These are phyloP conservation scores for Pegea sp. DNA, from an alignment of 23 tunicate species.

Conservation along the genomic window DNA sequence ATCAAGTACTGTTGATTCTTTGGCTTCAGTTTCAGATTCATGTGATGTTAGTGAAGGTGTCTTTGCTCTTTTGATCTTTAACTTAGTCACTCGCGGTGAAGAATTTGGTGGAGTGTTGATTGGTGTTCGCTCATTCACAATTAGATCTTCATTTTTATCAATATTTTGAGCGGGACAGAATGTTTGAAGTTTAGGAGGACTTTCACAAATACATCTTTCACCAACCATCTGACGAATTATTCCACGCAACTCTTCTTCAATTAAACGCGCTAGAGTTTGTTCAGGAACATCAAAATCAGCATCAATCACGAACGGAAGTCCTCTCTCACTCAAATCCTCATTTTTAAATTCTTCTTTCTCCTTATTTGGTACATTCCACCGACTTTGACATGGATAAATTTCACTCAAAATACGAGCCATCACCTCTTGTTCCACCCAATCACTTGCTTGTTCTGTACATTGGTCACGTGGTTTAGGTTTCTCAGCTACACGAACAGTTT, in stretches of 20 bases:
- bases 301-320: constrained; percentile 14
- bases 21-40: neutral
- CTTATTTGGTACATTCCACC: neutral
- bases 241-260: constrained; percentile 13
- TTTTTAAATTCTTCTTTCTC: neutral
- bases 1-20: too few relatives aligned
- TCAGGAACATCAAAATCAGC: constrained; percentile 11
- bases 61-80: neutral
- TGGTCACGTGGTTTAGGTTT: neutral
- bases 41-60: neutral
- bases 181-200: too few relatives aligned
- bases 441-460: neutral
- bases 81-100: too few relatives aligned
- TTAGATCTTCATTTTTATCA: neutral
- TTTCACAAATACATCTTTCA: too few relatives aligned
- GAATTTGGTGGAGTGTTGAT: too few relatives aligned
- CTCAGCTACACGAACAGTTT: too few relatives aligned
- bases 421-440: constrained; percentile 75
- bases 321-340: too few relatives aligned
- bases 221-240: constrained; percentile 16
- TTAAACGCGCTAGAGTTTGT: constrained; percentile 7
- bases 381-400: constrained; percentile 9
- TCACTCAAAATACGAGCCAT: constrained; percentile 50
- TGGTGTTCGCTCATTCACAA: neutral
- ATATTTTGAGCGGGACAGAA: too few relatives aligned